Conservation (phyloP, 2,888 invertebrate species). For the Melieria picta region DNA sequence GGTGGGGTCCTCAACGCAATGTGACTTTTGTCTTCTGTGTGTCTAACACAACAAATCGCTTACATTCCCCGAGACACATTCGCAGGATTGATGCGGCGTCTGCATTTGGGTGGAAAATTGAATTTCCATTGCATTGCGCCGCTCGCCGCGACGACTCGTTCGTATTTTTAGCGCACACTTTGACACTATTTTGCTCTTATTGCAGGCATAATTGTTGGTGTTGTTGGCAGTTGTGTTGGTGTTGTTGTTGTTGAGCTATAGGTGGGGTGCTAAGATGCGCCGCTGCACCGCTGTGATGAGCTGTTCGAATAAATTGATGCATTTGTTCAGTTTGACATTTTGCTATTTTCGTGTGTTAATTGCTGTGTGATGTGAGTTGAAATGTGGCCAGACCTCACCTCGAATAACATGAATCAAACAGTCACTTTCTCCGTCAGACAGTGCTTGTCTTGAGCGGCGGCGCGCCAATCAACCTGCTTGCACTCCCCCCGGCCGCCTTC, state of each 20-base stretch:
- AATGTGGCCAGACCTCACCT: background rate
- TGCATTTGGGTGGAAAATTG: slow-evolving; percentile 60
- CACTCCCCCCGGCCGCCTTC: background rate
- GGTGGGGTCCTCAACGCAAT: slow-evolving; percentile 48
- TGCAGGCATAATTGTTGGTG: slow-evolving; percentile 14
- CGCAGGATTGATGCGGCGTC: slow-evolving; percentile 60
- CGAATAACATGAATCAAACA: slow-evolving; percentile 11
- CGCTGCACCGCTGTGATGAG: slow-evolving; percentile 45
- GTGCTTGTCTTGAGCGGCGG: background rate
- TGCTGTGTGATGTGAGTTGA: slow-evolving; percentile 20
- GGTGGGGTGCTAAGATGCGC: slow-evolving; percentile 21
- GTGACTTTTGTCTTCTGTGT: slow-evolving; percentile 36
- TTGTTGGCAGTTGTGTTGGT: slow-evolving; percentile 24
- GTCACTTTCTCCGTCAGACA: too few relatives aligned
- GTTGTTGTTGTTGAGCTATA: slow-evolving; percentile 11
- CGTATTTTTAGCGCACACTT: background rate
- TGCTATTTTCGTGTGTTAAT: slow-evolving; percentile 48
- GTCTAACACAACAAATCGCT: slow-evolving; percentile 60
- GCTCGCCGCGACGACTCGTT: background rate
- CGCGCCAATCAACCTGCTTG: background rate
- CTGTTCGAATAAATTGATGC: slow-evolving; percentile 60
- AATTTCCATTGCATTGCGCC: slow-evolving; percentile 46
- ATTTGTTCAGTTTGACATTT: slow-evolving; percentile 60
- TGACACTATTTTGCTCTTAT: slow-evolving; percentile 6
- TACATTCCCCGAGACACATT: slow-evolving; percentile 54